Conservation (phyloP, 1,140 invertebrate species). For the Drosophila paulistorum region DNA sequence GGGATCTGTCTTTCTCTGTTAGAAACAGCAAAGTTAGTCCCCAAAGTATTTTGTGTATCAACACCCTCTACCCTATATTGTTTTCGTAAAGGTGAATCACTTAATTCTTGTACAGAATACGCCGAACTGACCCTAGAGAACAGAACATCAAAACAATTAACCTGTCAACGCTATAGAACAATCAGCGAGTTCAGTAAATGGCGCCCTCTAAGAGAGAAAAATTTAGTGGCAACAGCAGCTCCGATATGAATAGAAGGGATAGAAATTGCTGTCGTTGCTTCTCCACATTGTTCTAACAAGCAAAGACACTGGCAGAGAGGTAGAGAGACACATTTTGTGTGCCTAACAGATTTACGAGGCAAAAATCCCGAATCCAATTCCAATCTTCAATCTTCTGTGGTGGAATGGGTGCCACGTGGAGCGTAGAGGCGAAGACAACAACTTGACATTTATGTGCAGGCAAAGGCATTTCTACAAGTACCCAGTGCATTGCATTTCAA, state of each 20-base stretch:
- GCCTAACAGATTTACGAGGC: slow-evolving; percentile 72
- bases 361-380: slow-evolving; percentile 18
- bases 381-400: background rate
- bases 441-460: slow-evolving; percentile 78
- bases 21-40: background rate
- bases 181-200: slow-evolving; percentile 61
- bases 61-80: background rate
- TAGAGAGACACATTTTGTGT: slow-evolving; percentile 25
- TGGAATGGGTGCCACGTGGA: slow-evolving; percentile 32
- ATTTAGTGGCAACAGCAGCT: slow-evolving; percentile 21
- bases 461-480: slow-evolving; percentile 66
- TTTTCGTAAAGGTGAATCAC: slow-evolving; percentile 37
- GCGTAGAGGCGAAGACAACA: slow-evolving; percentile 73
- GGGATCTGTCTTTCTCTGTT: no score
- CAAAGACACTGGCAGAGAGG: background rate
- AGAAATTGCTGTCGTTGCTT: slow-evolving; percentile 24
- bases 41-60: slow-evolving; percentile 1
- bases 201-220: slow-evolving; percentile 28
- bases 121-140: slow-evolving; percentile 59
- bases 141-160: slow-evolving; percentile 52
- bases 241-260: slow-evolving; percentile 28
- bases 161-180: slow-evolving; percentile 69
- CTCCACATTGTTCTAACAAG: slow-evolving; percentile 50
- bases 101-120: slow-evolving; percentile 3
- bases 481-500: slow-evolving; percentile 57